These are phyloP conservation scores for Diarsia mendica DNA, from an alignment of 2,888 invertebrate genomes.

Conservation along the genomic window DNA sequence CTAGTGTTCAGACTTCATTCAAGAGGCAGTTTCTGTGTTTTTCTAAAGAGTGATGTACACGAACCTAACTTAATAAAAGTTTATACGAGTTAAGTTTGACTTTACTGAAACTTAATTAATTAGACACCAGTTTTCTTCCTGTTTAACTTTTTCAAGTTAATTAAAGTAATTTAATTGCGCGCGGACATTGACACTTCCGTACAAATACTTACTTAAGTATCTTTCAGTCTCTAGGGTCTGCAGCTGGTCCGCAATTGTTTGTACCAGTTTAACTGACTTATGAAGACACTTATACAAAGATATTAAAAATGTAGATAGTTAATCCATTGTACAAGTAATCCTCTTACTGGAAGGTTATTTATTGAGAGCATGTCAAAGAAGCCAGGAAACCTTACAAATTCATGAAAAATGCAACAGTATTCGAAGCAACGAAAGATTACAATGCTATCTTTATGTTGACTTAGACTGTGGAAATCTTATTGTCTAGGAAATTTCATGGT, in stretches of 20 bases:
- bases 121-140: constrained; percentile 3
- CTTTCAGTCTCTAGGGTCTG: not conserved
- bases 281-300: not conserved
- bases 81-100: constrained; percentile 9
- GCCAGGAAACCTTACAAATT: constrained; percentile 26
- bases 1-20: not conserved
- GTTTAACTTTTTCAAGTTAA: constrained; percentile 9
- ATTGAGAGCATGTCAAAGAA: constrained; percentile 22
- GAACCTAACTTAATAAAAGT: constrained; percentile 44
- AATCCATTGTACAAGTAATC: constrained; percentile 24
- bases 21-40: too few relatives aligned
- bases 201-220: not conserved
- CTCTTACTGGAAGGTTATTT: constrained; percentile 32
- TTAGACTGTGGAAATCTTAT: constrained; percentile 21
- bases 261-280: not conserved
- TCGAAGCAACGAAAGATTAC: constrained; percentile 5
- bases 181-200: not conserved
- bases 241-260: not conserved
- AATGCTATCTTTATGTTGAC: constrained; percentile 11
- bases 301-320: not conserved
- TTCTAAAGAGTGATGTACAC: too few relatives aligned
- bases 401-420: constrained; percentile 19
- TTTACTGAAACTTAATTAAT: constrained; percentile 34
- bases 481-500: constrained; percentile 5
- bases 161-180: not conserved